Conservation (phyloP, 2,888 invertebrate genomes). For the Prosapia bicincta region DNA sequence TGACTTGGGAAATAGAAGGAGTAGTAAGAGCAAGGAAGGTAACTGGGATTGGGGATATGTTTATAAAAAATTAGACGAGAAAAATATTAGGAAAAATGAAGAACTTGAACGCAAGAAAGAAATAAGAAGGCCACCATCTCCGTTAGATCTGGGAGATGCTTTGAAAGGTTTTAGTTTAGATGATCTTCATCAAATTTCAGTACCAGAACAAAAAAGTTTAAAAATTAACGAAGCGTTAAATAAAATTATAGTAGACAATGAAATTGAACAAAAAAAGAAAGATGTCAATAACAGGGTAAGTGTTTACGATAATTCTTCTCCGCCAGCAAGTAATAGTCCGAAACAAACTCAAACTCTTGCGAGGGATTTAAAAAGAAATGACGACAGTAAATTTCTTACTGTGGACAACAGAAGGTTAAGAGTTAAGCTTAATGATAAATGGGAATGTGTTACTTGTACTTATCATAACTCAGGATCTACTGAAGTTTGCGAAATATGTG, state of each 20-base stretch:
- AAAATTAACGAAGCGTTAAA: slow-evolving; percentile 23
- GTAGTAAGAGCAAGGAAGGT: slow-evolving; percentile 44
- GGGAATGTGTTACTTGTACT: slow-evolving; percentile 72
- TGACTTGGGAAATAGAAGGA: slow-evolving; percentile 18
- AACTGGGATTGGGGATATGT: slow-evolving; percentile 75
- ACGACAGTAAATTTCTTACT: slow-evolving; percentile 4
- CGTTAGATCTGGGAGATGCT: slow-evolving; percentile 56
- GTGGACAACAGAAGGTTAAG: slow-evolving; percentile 21
- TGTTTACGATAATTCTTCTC: slow-evolving; percentile 24
- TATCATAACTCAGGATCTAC: slow-evolving; percentile 55
- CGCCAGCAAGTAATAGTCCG: slow-evolving; percentile 14
- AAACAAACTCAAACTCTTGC: slow-evolving; percentile 9
- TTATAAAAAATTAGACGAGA: slow-evolving; percentile 67
- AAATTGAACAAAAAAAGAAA: slow-evolving; percentile 13
- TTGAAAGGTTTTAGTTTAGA: slow-evolving; percentile 54
- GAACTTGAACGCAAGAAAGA: slow-evolving; percentile 48
- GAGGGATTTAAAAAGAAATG: slow-evolving; percentile 14
- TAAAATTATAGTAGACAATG: slow-evolving; percentile 16
- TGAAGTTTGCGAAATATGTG: slow-evolving; percentile 72
- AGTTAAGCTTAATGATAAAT: slow-evolving; percentile 44
- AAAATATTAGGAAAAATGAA: slow-evolving; percentile 43
- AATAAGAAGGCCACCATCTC: slow-evolving; percentile 45
- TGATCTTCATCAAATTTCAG: slow-evolving; percentile 41
- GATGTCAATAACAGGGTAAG: slow-evolving; percentile 19
- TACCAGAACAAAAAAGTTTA: slow-evolving; percentile 19